phyloP scores from a whole-genome alignment of 2,888 invertebrate species.

The Aphelenchoides bicaudatus region DNA sequence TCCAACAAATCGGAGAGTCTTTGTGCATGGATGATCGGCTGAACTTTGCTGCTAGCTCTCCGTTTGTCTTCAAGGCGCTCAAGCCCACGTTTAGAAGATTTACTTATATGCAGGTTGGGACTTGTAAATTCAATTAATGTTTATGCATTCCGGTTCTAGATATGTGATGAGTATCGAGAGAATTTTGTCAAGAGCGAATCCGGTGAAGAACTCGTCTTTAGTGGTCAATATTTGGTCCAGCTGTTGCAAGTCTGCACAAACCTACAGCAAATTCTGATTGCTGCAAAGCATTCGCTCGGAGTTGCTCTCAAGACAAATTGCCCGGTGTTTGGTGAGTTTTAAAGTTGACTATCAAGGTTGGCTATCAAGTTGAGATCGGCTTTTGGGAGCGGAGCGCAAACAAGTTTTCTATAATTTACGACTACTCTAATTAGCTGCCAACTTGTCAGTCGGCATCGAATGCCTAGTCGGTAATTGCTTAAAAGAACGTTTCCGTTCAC shows the following conservation, averaged over 20 bases:
- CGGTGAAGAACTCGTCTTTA: conserved; percentile 23
- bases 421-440: too few species aligned
- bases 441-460: too few species aligned
- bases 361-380: not conserved
- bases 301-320: conserved; percentile 6
- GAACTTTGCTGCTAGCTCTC: conserved; percentile 26
- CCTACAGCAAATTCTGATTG: conserved; percentile 23
- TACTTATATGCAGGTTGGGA: conserved; percentile 26
- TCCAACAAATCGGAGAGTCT: conserved; percentile 36
- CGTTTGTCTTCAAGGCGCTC: conserved; percentile 15
- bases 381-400: too few species aligned
- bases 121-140: too few species aligned
- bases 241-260: conserved; percentile 30
- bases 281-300: too few species aligned
- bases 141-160: conserved; percentile 17
- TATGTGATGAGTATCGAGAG: conserved; percentile 27
- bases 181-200: conserved; percentile 22
- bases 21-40: conserved; percentile 39
- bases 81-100: conserved; percentile 20
- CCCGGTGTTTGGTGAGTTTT: conserved; percentile 24
- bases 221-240: conserved; percentile 8
- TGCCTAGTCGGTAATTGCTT: too few species aligned
- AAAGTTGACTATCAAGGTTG: not conserved
- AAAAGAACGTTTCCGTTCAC: too few species aligned
- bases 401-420: too few species aligned